Evolutionary conservation across 2,888 invertebrate species (phyloP).

Genomic region (Pomacea canaliculata): DNA sequence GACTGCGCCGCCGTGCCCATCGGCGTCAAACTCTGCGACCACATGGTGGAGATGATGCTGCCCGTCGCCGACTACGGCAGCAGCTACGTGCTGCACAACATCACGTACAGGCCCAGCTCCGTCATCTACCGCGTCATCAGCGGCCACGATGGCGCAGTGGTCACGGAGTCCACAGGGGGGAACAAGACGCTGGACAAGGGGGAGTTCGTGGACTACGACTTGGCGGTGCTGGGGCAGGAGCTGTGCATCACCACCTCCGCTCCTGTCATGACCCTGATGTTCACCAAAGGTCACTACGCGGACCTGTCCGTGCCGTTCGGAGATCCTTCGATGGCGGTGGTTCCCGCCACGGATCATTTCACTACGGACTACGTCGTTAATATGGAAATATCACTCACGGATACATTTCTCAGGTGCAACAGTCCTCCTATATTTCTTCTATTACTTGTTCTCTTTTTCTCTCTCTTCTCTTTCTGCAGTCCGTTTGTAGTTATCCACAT

Average conservation of each 20-base stretch:
- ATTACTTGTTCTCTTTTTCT: too few species aligned
- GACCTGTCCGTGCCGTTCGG: constrained; percentile 3
- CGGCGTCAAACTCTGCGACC: not conserved
- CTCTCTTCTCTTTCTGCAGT: too few species aligned
- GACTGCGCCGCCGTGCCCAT: not conserved
- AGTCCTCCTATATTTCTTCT: not conserved
- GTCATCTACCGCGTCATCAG: constrained; percentile 18
- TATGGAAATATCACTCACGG: not conserved
- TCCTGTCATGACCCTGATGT: constrained; percentile 12
- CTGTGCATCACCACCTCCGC: not conserved
- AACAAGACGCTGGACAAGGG: constrained; percentile 6
- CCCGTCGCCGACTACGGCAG: not conserved
- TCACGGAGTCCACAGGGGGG: not conserved
- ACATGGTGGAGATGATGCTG: constrained; percentile 14
- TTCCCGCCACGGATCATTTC: not conserved
- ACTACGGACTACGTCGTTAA: constrained; percentile 3
- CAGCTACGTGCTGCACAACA: constrained; percentile 7
- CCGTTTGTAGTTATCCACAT: too few species aligned
- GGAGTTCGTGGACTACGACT: constrained; percentile 16
- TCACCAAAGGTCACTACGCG: constrained; percentile 2
- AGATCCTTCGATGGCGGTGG: constrained; percentile 7
- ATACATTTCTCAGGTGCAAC: not conserved
- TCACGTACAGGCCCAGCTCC: not conserved
- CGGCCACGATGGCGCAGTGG: not conserved
- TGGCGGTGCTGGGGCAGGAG: not conserved